Evolutionary conservation across 2,113 vertebrate genomes (phyloP).

Genomic region (Rhinoptilus africanus): DNA sequence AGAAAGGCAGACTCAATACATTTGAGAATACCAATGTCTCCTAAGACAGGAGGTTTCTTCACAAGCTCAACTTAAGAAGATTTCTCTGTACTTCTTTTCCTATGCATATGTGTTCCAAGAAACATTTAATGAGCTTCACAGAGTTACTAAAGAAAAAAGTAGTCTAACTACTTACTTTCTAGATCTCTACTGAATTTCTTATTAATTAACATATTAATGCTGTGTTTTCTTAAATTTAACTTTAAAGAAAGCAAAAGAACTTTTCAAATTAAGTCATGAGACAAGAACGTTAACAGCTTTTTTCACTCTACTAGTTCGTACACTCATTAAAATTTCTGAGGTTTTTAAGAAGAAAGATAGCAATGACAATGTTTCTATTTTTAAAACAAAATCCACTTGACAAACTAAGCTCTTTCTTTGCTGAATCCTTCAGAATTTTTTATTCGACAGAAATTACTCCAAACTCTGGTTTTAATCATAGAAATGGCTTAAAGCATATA

Average conservation of each 20-base stretch:
- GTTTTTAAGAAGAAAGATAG: constrained; percentile 61
- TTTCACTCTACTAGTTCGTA: constrained; percentile 67
- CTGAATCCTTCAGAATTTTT: not conserved
- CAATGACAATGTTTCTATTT: constrained; percentile 64
- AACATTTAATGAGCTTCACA: constrained; percentile 73
- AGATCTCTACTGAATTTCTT: constrained; percentile 69
- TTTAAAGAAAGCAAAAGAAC: constrained; percentile 75
- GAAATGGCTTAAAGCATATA: not conserved
- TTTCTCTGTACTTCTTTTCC: constrained; percentile 37
- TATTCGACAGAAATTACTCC: not conserved
- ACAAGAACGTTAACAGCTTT: constrained; percentile 68
- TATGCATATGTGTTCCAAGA: constrained; percentile 53
- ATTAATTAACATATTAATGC: constrained; percentile 78
- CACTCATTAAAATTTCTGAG: constrained; percentile 44
- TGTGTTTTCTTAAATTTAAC: constrained; percentile 74
- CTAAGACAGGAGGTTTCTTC: constrained; percentile 41
- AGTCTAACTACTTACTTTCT: constrained; percentile 67
- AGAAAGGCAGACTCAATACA: constrained; percentile 11
- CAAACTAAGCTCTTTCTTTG: not conserved
- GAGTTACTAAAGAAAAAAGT: constrained; percentile 64
- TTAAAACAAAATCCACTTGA: constrained; percentile 56
- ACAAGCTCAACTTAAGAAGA: constrained; percentile 41
- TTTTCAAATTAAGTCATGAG: constrained; percentile 73
- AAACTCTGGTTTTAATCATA: not conserved
- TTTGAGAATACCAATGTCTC: constrained; percentile 47